phyloP scores from a whole-genome alignment of 2,797 vertebrate genomes.

The Spinus olivaceus region DNA sequence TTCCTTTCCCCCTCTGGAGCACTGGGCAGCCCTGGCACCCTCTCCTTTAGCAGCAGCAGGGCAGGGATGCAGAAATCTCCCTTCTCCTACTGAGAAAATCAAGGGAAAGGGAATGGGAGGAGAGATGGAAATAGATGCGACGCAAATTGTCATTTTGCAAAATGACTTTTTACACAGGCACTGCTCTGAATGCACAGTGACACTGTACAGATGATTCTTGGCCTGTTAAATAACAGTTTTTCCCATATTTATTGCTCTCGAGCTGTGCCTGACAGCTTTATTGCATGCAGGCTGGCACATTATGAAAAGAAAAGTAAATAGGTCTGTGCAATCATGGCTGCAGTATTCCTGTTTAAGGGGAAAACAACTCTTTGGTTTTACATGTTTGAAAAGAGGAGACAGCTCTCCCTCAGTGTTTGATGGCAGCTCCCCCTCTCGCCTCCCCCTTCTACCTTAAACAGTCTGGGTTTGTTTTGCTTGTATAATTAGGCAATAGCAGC shows the following conservation, averaged over 20 bases:
- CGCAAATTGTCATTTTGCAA: slow-evolving; percentile 42
- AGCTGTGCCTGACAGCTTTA: slow-evolving; percentile 58
- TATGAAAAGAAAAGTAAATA: slow-evolving; percentile 61
- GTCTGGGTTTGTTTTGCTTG: slow-evolving; percentile 65
- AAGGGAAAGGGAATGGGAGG: background rate
- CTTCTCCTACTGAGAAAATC: background rate
- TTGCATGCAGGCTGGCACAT: slow-evolving; percentile 40
- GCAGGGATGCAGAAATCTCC: background rate
- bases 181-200: slow-evolving; percentile 25
- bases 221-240: slow-evolving; percentile 53
- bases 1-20: background rate
- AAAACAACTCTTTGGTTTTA: slow-evolving; percentile 32
- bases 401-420: slow-evolving; percentile 44
- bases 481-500: slow-evolving; percentile 65
- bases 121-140: slow-evolving; percentile 6
- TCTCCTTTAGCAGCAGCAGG: background rate
- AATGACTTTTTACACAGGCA: slow-evolving; percentile 10
- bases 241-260: slow-evolving; percentile 53
- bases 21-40: background rate
- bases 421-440: background rate
- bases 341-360: slow-evolving; percentile 9
- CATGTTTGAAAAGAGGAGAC: slow-evolving; percentile 36
- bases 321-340: slow-evolving; percentile 41
- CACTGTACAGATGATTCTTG: slow-evolving; percentile 33
- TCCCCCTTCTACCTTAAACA: slow-evolving; percentile 41